Evolutionary conservation across 2,888 invertebrate species (phyloP).

Genomic region (Saturnia japonica): DNA sequence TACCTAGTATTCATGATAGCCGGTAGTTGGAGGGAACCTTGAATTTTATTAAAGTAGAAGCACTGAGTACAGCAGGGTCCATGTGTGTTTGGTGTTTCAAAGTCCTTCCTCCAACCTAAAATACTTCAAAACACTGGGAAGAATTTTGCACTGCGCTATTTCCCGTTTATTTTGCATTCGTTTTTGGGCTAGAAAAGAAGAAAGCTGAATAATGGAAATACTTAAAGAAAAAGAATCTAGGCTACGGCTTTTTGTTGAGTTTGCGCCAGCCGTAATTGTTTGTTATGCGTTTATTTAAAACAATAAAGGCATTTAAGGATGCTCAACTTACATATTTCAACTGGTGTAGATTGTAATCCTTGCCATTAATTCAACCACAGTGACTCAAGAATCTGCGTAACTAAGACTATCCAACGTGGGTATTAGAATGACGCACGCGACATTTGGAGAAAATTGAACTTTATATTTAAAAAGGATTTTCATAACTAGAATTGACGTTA

Average conservation of each 20-base stretch:
- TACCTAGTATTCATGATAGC: neutral
- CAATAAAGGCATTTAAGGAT: neutral
- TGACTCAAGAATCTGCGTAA: conserved; percentile 14
- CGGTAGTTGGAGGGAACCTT: neutral
- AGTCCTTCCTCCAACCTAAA: neutral
- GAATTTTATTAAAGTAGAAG: neutral
- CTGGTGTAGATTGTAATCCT: conserved; percentile 6
- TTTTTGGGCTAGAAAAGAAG: neutral
- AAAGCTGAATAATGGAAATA: neutral
- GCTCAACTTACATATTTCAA: neutral
- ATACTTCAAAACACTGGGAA: neutral
- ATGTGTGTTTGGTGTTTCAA: neutral
- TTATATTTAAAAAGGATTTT: neutral
- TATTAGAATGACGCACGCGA: conserved; percentile 1
- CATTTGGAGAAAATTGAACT: conserved; percentile 1
- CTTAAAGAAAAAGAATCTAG: neutral
- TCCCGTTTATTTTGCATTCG: neutral
- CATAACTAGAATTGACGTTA: neutral
- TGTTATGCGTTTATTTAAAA: neutral
- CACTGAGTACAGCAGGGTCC: neutral
- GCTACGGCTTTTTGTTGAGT: neutral
- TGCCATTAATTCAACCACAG: conserved; percentile 26
- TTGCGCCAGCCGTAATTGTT: neutral
- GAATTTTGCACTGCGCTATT: neutral
- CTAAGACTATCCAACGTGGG: neutral